Base-by-base conservation (phyloP, 1,140 invertebrate genomes). In the Linepithema humile region DNA sequence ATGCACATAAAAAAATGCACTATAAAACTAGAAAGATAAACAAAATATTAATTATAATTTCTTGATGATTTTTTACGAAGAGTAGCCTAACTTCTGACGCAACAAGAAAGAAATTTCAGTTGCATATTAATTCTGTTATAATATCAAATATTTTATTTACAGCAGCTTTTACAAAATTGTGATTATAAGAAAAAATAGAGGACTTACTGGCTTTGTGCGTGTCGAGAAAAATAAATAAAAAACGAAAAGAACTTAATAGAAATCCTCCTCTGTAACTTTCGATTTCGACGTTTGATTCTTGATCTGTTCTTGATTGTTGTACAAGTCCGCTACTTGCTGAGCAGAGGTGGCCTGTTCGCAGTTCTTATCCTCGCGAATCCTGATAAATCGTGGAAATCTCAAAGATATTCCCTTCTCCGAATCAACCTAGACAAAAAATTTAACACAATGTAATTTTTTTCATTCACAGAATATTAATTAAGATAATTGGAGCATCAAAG, bases 331-430 rank as follows among this genome's bases (percentile, higher is more conserved):
- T 67, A 99, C 97, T 95, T 99, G 98, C 88, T 96, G 95, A 32
- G 98, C 96, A n/a, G 96, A 96, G 0, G 99, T 99, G 0, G 99
- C 98, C 87, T 99, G 96, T 94, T 99, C 99, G 17, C 97, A 96
- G 32, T 95, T 95, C 95, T 99, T 99, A 93, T 99, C 99, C 17
- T 99, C 98, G 43, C 99, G 95, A 29, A 98, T 96, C n/a, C 97
- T 95, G 45, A 99, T 94, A 92, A 99, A 99, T 73, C 99, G 96
- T 10, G 99, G 99, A 95, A 99, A 99, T 62, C 99, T 95, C 17
- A 99, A 94, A 0, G 98, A 99, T 88, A 99, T 98, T 20, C 99
- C 99, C 91, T 98, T 98, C 90, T 98, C 97, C 29, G 96, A 96
- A 95, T 99, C 98, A 60, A 98, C 95, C 96, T 97, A 70, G 35